These are phyloP conservation scores for Tigriopus californicus DNA, from an alignment of 2,888 invertebrate species.

Conservation along the genomic window DNA sequence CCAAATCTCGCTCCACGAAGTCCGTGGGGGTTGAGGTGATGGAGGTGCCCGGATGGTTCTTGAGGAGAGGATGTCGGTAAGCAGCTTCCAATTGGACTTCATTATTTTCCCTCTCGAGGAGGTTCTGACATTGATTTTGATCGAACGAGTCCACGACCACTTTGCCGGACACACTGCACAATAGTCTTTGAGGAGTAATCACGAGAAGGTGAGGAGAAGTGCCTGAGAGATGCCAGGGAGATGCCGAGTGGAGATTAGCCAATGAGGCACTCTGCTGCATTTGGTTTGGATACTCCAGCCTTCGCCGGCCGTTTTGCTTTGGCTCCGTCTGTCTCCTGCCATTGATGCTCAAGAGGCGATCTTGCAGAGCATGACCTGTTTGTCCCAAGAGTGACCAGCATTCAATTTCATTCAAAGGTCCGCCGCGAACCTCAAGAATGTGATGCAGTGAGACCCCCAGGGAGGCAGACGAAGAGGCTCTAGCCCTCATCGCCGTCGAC, in stretches of 20 bases:
- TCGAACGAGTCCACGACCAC: no score
- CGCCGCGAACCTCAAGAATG: background rate
- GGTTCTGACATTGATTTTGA: no score
- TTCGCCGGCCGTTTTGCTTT: background rate
- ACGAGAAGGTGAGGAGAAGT: no score
- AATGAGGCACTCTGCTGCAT: no score
- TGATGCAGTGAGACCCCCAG: background rate
- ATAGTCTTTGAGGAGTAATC: background rate
- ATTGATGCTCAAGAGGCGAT: slow-evolving; percentile 4
- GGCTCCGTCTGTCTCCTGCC: background rate
- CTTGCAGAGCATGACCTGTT: slow-evolving; percentile 16
- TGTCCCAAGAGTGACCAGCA: slow-evolving; percentile 17
- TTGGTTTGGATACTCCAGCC: no score
- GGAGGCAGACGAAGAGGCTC: background rate
- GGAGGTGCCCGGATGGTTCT: background rate
- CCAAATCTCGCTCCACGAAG: background rate
- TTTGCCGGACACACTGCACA: background rate
- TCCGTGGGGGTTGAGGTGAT: background rate
- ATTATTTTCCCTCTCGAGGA: no score
- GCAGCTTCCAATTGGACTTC: background rate
- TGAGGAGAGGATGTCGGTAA: background rate
- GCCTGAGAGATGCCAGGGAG: no score
- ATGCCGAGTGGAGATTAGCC: no score
- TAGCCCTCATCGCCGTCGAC: background rate
- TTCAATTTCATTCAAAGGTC: slow-evolving; percentile 15